These are phyloP conservation scores for Darevskia nairensis DNA, from an alignment of 2,797 vertebrate genomes.

Conservation along the genomic window DNA sequence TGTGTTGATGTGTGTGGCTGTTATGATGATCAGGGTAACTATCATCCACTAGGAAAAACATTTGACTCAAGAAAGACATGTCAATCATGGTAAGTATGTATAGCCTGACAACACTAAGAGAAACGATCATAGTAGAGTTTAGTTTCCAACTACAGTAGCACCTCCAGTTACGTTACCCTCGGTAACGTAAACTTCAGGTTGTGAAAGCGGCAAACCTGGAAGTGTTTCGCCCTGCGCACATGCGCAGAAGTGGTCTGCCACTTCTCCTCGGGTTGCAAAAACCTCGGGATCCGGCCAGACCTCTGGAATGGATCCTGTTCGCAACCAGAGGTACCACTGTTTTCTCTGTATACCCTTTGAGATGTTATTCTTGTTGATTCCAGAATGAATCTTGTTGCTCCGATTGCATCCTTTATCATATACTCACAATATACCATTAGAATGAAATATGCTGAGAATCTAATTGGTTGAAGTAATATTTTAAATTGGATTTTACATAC, in stretches of 20 bases:
- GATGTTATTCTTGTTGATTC: slow-evolving; percentile 4
- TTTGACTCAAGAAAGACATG: slow-evolving; percentile 81
- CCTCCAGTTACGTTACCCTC: no score
- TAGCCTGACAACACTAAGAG: neutral
- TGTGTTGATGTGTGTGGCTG: slow-evolving; percentile 89
- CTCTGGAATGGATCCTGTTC: no score
- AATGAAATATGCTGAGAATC: neutral
- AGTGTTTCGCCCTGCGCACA: no score
- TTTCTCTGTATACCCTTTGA: neutral
- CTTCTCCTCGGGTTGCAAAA: no score
- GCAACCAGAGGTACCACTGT: no score
- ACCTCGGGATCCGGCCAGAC: no score
- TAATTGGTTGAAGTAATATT: slow-evolving; percentile 9
- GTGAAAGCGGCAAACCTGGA: no score
- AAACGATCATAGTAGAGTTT: neutral
- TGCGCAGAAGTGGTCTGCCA: no score
- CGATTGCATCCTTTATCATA: neutral
- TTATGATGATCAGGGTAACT: slow-evolving; percentile 77
- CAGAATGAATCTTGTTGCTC: slow-evolving; percentile 2
- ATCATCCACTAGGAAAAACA: slow-evolving; percentile 73
- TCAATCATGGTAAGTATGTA: slow-evolving; percentile 83
- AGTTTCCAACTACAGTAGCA: neutral
- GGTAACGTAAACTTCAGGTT: no score
- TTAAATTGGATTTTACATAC: slow-evolving; percentile 37
- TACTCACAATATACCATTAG: neutral